Evolutionary conservation across 1,140 invertebrate species (phyloP).

Genomic region (Dermatophagoides farinae): DNA sequence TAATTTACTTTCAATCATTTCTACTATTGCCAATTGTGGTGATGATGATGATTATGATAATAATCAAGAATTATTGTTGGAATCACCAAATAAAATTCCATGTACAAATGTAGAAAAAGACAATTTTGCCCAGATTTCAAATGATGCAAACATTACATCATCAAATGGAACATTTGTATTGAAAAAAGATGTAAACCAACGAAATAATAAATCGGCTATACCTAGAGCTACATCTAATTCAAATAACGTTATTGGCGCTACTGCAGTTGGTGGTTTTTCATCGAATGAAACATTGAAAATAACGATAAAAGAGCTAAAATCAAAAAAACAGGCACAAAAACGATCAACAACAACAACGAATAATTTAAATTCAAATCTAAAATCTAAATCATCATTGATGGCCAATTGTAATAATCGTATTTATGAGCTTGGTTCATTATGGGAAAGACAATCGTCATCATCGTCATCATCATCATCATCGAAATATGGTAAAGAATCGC

Average conservation of each 20-base stretch:
- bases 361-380: not conserved
- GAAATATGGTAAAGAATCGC: not conserved
- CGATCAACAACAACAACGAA: not conserved
- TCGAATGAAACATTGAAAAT: not conserved
- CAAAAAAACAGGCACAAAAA: conserved; percentile 1
- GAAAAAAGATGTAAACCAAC: not conserved
- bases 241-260: not conserved
- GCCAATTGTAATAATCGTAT: not conserved
- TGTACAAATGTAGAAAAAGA: too few species aligned
- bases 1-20: conserved; percentile 2
- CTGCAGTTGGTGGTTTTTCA: too few species aligned
- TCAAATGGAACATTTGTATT: not conserved
- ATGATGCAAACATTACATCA: not conserved
- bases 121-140: too few species aligned
- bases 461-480: not conserved
- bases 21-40: conserved; percentile 1
- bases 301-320: conserved; percentile 2
- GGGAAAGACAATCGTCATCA: not conserved
- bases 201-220: not conserved
- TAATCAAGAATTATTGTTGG: not conserved
- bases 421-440: conserved; percentile 4
- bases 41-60: not conserved
- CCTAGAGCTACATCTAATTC: not conserved
- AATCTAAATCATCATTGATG: not conserved
- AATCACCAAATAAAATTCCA: not conserved